Evolutionary conservation across 2,888 invertebrate species (phyloP).

Genomic region (Harpalus rubripes): DNA sequence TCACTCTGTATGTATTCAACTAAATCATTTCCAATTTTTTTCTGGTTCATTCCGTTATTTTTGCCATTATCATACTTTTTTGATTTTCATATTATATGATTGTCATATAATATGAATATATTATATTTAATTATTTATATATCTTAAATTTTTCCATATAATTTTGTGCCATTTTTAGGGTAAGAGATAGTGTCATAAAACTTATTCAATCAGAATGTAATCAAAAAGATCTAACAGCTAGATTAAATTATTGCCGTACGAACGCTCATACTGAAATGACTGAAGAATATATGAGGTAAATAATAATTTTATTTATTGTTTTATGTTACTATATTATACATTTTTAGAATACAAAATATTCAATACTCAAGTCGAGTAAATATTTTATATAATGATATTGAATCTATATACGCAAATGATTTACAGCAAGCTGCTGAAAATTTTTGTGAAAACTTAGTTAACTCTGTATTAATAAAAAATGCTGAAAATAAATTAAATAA

Average conservation of each 20-base stretch:
- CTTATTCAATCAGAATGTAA: constrained; percentile 53
- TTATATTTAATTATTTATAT: neutral
- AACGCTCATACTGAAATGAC: constrained; percentile 28
- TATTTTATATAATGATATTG: constrained; percentile 48
- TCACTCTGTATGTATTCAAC: too few relatives aligned
- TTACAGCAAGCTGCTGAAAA: constrained; percentile 50
- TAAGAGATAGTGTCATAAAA: constrained; percentile 43
- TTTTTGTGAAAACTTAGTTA: constrained; percentile 45
- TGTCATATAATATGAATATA: too few relatives aligned
- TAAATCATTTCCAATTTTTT: too few relatives aligned
- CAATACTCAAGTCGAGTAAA: constrained; percentile 51
- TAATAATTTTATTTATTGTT: neutral
- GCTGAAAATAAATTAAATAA: constrained; percentile 56
- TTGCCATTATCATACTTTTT: too few relatives aligned
- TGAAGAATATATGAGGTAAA: constrained; percentile 31
- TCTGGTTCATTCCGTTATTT: too few relatives aligned
- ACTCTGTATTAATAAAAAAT: constrained; percentile 51
- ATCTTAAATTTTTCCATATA: neutral
- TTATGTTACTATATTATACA: neutral
- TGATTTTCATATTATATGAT: too few relatives aligned
- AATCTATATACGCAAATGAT: constrained; percentile 32
- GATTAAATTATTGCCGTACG: constrained; percentile 42
- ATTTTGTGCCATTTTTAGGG: constrained; percentile 30
- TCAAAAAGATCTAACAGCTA: constrained; percentile 48
- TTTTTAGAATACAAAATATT: constrained; percentile 54